These are phyloP conservation scores for Poecile atricapillus DNA, from an alignment of 2,113 vertebrate genomes.

Conservation along the genomic window DNA sequence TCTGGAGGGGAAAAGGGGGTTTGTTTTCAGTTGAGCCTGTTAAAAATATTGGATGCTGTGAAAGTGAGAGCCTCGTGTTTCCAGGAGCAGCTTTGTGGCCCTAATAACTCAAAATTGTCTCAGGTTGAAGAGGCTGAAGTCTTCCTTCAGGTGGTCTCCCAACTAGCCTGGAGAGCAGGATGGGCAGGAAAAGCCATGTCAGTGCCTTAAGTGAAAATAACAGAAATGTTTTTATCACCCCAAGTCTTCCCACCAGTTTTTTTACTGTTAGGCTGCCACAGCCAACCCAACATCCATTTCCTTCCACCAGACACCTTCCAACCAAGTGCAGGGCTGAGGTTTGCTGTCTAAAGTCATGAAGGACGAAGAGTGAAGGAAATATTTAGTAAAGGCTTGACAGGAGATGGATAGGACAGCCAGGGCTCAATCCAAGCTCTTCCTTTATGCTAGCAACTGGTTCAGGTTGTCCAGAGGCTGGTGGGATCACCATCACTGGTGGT, in stretches of 20 bases:
- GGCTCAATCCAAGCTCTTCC: rapidly evolving
- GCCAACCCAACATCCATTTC: background rate
- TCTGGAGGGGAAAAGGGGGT: background rate
- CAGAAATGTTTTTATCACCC: background rate
- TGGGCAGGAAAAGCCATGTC: background rate
- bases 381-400: background rate
- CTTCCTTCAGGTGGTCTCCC: background rate
- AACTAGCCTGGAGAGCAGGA: background rate
- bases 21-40: background rate
- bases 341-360: background rate
- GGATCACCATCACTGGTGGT: background rate
- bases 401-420: background rate
- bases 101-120: background rate
- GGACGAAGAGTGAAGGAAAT: background rate
- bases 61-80: rapidly evolving
- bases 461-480: background rate
- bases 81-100: background rate
- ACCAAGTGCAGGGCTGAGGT: background rate
- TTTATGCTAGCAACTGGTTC: background rate
- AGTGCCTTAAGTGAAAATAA: background rate
- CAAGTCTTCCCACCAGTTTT: background rate
- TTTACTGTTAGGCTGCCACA: background rate
- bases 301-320: background rate
- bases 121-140: background rate
- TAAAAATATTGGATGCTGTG: background rate